phyloP scores from a whole-genome alignment of 2,888 invertebrate genomes.

The Xestoiulus laeticollis region DNA sequence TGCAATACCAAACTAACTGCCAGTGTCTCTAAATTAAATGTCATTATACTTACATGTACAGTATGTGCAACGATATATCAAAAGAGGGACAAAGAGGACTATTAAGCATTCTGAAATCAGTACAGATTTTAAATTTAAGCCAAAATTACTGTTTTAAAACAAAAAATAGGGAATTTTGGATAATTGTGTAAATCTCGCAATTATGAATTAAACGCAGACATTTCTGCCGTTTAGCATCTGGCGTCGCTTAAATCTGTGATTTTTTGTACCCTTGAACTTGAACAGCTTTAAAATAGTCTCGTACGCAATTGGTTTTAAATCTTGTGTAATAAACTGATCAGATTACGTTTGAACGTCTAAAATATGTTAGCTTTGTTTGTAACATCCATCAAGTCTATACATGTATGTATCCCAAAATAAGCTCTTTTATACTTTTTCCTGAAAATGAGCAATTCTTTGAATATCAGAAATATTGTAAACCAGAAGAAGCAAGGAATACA shows the following conservation, averaged over 20 bases:
- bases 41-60: no score
- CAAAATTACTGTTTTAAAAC: not conserved
- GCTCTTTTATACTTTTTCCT: not conserved
- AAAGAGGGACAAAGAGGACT: not conserved
- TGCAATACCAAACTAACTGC: no score
- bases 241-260: not conserved
- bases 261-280: not conserved
- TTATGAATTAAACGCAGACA: not conserved
- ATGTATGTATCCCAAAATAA: not conserved
- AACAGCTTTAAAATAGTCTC: not conserved
- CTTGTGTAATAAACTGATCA: not conserved
- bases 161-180: not conserved
- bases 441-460: not conserved
- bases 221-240: not conserved
- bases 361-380: not conserved
- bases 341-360: not conserved
- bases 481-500: not conserved
- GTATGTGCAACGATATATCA: not conserved
- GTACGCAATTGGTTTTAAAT: not conserved
- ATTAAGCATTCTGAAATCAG: not conserved
- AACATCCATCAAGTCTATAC: not conserved
- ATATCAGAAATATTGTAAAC: not conserved
- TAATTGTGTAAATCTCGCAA: conserved; percentile 14
- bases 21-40: no score
- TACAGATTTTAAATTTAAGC: not conserved